These are phyloP conservation scores for Thripadectes ignobilis DNA, from an alignment of 2,797 vertebrate species.

Conservation along the genomic window DNA sequence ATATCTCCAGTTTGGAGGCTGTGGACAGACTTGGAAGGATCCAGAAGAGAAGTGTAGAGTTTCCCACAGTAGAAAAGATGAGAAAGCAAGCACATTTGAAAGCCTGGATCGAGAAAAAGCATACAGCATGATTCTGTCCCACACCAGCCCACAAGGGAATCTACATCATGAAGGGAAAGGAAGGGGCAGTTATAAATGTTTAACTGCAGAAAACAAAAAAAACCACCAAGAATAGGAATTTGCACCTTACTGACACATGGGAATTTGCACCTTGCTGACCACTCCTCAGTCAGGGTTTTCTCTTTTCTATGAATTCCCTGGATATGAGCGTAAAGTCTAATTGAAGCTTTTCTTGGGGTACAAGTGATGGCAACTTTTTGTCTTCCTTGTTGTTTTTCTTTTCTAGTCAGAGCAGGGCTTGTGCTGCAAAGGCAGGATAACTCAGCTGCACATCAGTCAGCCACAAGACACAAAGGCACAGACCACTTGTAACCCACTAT, in stretches of 20 bases:
- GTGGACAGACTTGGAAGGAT: background rate
- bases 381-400: background rate
- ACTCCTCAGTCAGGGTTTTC: background rate
- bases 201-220: background rate
- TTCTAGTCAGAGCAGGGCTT: background rate
- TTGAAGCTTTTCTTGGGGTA: background rate
- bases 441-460: background rate
- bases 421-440: background rate
- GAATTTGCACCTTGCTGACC: too few relatives aligned
- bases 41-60: background rate
- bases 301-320: background rate
- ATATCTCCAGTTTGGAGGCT: background rate
- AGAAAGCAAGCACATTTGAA: background rate
- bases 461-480: background rate
- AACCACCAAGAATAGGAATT: background rate
- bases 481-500: background rate
- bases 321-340: background rate
- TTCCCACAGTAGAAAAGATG: background rate
- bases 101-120: background rate
- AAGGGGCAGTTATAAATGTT: background rate
- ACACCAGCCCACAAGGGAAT: background rate
- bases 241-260: background rate
- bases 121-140: background rate
- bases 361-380: background rate
- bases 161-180: background rate